Evolutionary conservation across 2,113 vertebrate genomes (phyloP).

Genomic region (Ictalurus punctatus): DNA sequence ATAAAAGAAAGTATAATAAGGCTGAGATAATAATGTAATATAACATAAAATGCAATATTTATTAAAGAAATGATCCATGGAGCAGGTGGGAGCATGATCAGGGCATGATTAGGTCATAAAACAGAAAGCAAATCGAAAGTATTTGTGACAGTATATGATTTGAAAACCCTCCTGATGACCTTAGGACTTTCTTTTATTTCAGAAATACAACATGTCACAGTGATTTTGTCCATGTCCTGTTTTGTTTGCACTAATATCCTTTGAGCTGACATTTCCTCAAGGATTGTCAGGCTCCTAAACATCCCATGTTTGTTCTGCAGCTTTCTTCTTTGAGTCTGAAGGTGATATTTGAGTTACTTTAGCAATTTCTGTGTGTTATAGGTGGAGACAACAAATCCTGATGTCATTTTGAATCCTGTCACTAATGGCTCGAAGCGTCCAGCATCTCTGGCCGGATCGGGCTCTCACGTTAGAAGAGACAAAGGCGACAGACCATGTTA

Average conservation of each 20-base stretch:
- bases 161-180: conserved; percentile 4
- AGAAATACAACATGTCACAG: conserved; percentile 25
- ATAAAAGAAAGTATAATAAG: background rate
- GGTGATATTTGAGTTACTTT: conserved; percentile 23
- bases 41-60: background rate
- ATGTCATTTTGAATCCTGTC: conserved; percentile 32
- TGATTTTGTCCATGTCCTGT: conserved; percentile 21
- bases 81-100: background rate
- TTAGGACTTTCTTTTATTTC: conserved; percentile 16
- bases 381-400: conserved; percentile 30
- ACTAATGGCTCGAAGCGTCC: conserved; percentile 18
- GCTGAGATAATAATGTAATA: background rate
- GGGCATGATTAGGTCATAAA: background rate
- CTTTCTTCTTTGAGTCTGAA: background rate
- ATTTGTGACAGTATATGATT: background rate
- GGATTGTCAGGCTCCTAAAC: conserved; percentile 3
- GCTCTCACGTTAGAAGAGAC: conserved; percentile 13
- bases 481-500: conserved; percentile 34
- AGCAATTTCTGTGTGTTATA: conserved; percentile 1
- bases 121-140: background rate
- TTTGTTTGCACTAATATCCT: background rate
- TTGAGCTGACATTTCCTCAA: conserved; percentile 40
- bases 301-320: conserved; percentile 29
- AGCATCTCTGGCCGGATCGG: background rate
- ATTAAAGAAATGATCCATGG: background rate